Evolutionary conservation across 64 coral and sea anemone genomes (phyloP).

Genomic region (Montipora cactus): DNA sequence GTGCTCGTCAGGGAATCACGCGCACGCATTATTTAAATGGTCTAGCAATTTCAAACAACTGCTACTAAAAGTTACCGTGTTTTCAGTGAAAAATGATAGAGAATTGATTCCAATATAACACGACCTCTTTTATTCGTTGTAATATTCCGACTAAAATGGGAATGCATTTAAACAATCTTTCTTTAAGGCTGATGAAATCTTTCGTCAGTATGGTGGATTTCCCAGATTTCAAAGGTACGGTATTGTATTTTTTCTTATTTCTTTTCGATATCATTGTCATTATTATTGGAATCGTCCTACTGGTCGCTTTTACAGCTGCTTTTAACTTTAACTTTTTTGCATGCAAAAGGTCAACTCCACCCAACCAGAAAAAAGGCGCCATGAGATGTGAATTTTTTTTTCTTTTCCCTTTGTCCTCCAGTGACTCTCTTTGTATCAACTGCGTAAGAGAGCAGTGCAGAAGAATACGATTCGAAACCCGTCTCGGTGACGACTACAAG

Average conservation of each 20-base stretch:
- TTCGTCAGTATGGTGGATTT: conserved; percentile 78
- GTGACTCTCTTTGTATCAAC: conserved; percentile 88
- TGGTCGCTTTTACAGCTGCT: no score
- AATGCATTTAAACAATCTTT: not conserved
- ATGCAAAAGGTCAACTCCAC: no score
- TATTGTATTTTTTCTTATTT: not conserved
- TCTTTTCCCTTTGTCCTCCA: not conserved
- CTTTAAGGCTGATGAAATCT: conserved; percentile 81
- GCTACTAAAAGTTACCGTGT: no score
- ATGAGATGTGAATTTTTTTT: not conserved
- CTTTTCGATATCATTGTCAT: not conserved
- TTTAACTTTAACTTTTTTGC: no score
- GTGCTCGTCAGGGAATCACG: no score
- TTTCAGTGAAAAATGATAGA: no score
- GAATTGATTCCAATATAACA: not conserved
- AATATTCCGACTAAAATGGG: not conserved
- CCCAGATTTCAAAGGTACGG: conserved; percentile 88
- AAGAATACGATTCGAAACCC: conserved; percentile 76
- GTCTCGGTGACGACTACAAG: conserved; percentile 84
- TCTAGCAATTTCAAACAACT: no score
- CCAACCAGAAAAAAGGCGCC: no score
- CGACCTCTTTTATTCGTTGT: not conserved
- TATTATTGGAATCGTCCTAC: not conserved
- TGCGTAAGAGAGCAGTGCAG: conserved; percentile 85
- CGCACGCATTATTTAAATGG: no score